Percentiles rank a stretch among this genome's conserved stretches.
These are phyloP conservation scores for Pseudocheirus occidentalis DNA, from an alignment of 2,797 vertebrate species.

Conservation along the genomic window DNA sequence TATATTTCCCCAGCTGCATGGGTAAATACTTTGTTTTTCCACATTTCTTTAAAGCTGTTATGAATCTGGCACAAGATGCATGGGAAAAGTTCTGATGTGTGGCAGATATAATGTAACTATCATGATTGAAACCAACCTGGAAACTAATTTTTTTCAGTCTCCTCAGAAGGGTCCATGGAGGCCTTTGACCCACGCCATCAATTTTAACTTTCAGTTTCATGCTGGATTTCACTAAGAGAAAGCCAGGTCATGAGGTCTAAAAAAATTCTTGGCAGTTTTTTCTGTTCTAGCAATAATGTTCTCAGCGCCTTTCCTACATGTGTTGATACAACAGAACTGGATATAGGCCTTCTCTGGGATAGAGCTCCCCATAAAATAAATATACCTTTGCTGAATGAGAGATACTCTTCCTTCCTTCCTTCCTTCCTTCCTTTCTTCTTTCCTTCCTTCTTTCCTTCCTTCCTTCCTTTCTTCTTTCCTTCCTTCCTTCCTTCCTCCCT, in stretches of 20 bases:
- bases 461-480: neutral
- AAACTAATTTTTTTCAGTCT: constrained; percentile 76
- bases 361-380: neutral
- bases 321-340: constrained; percentile 14
- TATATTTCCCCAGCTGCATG: constrained; percentile 76
- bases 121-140: constrained; percentile 80
- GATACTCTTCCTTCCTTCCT: neutral
- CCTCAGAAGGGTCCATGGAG: constrained; percentile 68
- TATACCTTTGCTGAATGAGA: constrained; percentile 21
- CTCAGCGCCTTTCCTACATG: constrained; percentile 10
- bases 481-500: neutral
- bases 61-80: constrained; percentile 77
- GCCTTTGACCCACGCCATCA: constrained; percentile 74
- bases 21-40: constrained; percentile 75
- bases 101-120: constrained; percentile 78
- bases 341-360: neutral
- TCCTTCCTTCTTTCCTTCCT: neutral
- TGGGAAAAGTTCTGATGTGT: constrained; percentile 77
- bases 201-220: constrained; percentile 72
- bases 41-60: constrained; percentile 70
- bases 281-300: constrained; percentile 57
- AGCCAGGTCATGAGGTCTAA: constrained; percentile 40
- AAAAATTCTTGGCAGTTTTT: constrained; percentile 57
- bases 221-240: constrained; percentile 58
- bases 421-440: neutral